These are phyloP conservation scores for Chromis chromis DNA, from an alignment of 2,797 vertebrate species.

Conservation along the genomic window DNA sequence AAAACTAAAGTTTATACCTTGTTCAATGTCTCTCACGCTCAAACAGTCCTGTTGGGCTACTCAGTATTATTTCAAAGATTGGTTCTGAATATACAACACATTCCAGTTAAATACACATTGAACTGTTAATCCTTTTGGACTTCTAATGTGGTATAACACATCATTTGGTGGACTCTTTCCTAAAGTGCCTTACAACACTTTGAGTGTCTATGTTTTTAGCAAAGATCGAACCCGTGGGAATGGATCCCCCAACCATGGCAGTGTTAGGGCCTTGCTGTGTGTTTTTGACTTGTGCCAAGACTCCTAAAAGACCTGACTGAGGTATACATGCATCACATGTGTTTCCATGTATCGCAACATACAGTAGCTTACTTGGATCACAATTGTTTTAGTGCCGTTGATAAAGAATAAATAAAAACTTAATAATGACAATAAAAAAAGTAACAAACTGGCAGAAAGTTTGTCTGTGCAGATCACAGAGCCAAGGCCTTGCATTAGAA, in stretches of 20 bases:
- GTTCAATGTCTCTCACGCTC: not conserved
- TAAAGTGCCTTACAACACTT: not conserved
- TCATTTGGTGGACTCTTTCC: slow-evolving; percentile 6
- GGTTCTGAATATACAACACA: slow-evolving; percentile 15
- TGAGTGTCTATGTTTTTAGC: slow-evolving; percentile 1
- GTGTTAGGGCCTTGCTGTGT: not conserved
- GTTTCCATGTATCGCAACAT: slow-evolving; percentile 21
- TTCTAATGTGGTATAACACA: slow-evolving; percentile 7
- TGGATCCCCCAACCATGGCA: not conserved
- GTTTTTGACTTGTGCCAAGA: not conserved
- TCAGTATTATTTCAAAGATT: slow-evolving; percentile 18
- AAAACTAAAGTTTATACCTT: not conserved
- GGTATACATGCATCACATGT: not conserved
- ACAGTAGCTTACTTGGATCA: slow-evolving; percentile 43
- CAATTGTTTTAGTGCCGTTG: slow-evolving; percentile 35
- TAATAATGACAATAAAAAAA: slow-evolving; percentile 53
- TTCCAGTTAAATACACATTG: not conserved
- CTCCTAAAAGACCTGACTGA: not conserved
- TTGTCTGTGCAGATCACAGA: slow-evolving; percentile 38
- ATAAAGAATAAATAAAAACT: slow-evolving; percentile 58
- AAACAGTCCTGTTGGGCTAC: not conserved
- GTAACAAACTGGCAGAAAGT: slow-evolving; percentile 45
- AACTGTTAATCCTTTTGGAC: slow-evolving; percentile 8
- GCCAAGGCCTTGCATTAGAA: slow-evolving; percentile 68
- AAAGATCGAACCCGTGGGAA: not conserved